phyloP scores from a whole-genome alignment of 2,113 vertebrate species.

The Oncorhynchus keta region DNA sequence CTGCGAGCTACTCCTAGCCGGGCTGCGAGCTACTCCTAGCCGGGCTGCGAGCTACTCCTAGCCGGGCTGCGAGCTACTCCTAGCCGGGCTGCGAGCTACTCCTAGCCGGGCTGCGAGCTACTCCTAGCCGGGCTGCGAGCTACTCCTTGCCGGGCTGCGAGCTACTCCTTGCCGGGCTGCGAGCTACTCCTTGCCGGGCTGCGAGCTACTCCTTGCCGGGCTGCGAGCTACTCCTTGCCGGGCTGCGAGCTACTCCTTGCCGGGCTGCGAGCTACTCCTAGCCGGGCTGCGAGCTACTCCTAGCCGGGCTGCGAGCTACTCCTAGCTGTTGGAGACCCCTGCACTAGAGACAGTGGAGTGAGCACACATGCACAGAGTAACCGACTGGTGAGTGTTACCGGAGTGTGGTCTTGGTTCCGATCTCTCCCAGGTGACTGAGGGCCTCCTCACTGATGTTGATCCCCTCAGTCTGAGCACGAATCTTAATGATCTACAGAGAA shows the following conservation, averaged over 20 bases:
- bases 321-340: slow-evolving; percentile 70
- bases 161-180: slow-evolving; percentile 70
- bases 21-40: slow-evolving; percentile 69
- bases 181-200: slow-evolving; percentile 70
- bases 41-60: slow-evolving; percentile 55
- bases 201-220: slow-evolving; percentile 70
- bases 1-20: slow-evolving; percentile 70
- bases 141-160: slow-evolving; percentile 70
- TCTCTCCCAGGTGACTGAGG: slow-evolving; percentile 89
- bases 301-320: slow-evolving; percentile 65
- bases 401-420: slow-evolving; percentile 94
- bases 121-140: slow-evolving; percentile 71
- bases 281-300: slow-evolving; percentile 29
- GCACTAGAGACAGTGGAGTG: background rate
- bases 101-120: slow-evolving; percentile 71
- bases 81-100: too few relatives aligned
- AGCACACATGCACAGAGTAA: background rate
- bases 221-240: too few relatives aligned
- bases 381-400: slow-evolving; percentile 71
- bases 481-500: slow-evolving; percentile 89
- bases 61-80: slow-evolving; percentile 53
- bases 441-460: slow-evolving; percentile 93
- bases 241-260: too few relatives aligned
- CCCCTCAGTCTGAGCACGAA: slow-evolving; percentile 94
- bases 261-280: too few relatives aligned